Evolutionary conservation across 2,113 vertebrate species (phyloP).

Genomic region (Noctilio leporinus): DNA sequence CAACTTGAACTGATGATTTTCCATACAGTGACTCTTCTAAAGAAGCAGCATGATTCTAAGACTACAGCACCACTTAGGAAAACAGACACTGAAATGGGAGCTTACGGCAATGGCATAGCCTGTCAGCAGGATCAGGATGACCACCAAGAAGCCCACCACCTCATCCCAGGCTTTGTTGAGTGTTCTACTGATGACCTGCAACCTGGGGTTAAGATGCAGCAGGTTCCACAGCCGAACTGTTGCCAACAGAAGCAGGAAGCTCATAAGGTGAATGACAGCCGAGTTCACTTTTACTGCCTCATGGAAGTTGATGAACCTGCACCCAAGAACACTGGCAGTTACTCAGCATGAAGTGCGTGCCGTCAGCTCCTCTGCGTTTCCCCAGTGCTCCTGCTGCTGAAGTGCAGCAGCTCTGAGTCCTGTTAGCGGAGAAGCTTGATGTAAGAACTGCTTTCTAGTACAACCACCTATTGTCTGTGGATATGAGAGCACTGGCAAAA

Average conservation of each 20-base stretch:
- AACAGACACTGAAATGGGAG: neutral
- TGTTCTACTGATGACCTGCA: conserved; percentile 50
- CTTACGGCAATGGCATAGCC: conserved; percentile 65
- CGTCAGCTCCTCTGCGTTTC: neutral
- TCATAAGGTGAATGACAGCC: conserved; percentile 31
- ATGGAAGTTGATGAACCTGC: conserved; percentile 67
- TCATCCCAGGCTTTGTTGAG: conserved; percentile 65
- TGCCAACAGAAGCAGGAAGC: conserved; percentile 63
- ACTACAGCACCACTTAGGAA: neutral
- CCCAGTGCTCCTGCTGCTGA: fast-evolving
- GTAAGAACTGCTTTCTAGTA: neutral
- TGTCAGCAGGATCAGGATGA: conserved; percentile 53
- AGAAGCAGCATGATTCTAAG: neutral
- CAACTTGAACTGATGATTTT: neutral
- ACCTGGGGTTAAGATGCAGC: conserved; percentile 29
- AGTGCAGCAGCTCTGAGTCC: neutral
- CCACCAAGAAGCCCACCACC: conserved; percentile 61
- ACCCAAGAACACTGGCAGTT: neutral
- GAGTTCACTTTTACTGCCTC: conserved; percentile 28
- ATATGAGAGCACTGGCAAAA: neutral
- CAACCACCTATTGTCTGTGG: neutral
- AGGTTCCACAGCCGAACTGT: conserved; percentile 64
- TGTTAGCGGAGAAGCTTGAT: neutral
- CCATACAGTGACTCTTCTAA: neutral
- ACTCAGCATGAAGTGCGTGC: neutral